These are phyloP conservation scores for Spialia ferax DNA, from an alignment of 2,888 invertebrate genomes.

Conservation along the genomic window DNA sequence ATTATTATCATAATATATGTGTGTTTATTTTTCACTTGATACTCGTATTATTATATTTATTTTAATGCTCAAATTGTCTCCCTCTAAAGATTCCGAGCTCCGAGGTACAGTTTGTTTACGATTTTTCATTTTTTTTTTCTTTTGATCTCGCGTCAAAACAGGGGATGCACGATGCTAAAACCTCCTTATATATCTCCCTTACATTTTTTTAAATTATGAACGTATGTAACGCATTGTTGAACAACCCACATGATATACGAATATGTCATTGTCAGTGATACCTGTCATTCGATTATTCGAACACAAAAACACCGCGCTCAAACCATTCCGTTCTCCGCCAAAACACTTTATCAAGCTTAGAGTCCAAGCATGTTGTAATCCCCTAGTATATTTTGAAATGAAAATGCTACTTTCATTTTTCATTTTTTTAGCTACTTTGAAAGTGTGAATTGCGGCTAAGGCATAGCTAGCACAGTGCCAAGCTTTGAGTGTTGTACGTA, in stretches of 20 bases:
- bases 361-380: slow-evolving; percentile 74
- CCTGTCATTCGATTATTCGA: no score
- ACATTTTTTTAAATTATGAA: slow-evolving; percentile 48
- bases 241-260: slow-evolving; percentile 50
- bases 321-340: slow-evolving; percentile 26
- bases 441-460: slow-evolving; percentile 58
- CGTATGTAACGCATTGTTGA: slow-evolving; percentile 56
- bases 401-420: slow-evolving; percentile 56
- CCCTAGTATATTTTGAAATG: slow-evolving; percentile 58
- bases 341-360: slow-evolving; percentile 39
- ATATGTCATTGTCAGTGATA: no score
- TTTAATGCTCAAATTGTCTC: slow-evolving; percentile 77
- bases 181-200: slow-evolving; percentile 75
- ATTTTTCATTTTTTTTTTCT: slow-evolving; percentile 61
- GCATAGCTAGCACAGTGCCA: slow-evolving; percentile 64
- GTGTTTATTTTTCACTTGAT: slow-evolving; percentile 62
- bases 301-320: slow-evolving; percentile 24
- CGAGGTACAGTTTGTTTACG: slow-evolving; percentile 53
- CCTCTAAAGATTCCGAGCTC: slow-evolving; percentile 83
- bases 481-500: slow-evolving; percentile 72
- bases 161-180: slow-evolving; percentile 86
- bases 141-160: slow-evolving; percentile 77
- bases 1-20: slow-evolving; percentile 57
- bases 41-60: slow-evolving; percentile 53
- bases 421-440: slow-evolving; percentile 56